Base-by-base conservation (phyloP, 1,140 invertebrate species). In the Musca domestica region DNA sequence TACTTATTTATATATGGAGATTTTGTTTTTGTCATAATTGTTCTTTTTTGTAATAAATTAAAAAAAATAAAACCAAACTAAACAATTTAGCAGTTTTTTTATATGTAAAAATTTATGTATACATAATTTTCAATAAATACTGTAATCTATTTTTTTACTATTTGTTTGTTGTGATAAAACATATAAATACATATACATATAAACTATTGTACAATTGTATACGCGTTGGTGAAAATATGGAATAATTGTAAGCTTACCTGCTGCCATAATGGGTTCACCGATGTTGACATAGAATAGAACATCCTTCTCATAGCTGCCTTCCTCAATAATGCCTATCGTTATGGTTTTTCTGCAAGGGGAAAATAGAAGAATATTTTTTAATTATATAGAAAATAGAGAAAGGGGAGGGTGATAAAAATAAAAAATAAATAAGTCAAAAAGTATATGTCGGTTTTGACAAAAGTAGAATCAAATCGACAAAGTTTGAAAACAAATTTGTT, bases 271-370 rank as follows among this genome's bases (percentile, higher is more conserved):
- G 7, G 97, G 96, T 72, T 95, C 90, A 15, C 91, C 94, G 3
- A 99, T 83, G 81, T 96, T 91, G 1, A 99, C 89, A 80, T 92
- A 96, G 81, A 99, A 98, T 12, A 92, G 86, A 9, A 96, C 93
- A 77, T 96, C 94, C 83, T 98, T 98, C 82, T 99, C 96, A 79
- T 99, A 99, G 77, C 95, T 96, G 82, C 98, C 96, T 80, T 98
- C 95, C 84, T 99, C 96, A 67, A 95, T 88, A 70, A 99, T 96
- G 67, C 88, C 88, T 65, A 99, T 85, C 27, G 87, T 84, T 75
- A 99, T 93, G 67, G 84, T 84, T 86, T 96, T 92, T 81, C 96
- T 98, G 88, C 15, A 92, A 92, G 10, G 49, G 63, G 22, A 52
- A 49, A 48, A 19, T 20, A 58, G 58, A 48, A 51, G n/a, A 14